These are phyloP conservation scores for Pelmatolapia mariae DNA, from an alignment of 2,113 vertebrate species.

Conservation along the genomic window DNA sequence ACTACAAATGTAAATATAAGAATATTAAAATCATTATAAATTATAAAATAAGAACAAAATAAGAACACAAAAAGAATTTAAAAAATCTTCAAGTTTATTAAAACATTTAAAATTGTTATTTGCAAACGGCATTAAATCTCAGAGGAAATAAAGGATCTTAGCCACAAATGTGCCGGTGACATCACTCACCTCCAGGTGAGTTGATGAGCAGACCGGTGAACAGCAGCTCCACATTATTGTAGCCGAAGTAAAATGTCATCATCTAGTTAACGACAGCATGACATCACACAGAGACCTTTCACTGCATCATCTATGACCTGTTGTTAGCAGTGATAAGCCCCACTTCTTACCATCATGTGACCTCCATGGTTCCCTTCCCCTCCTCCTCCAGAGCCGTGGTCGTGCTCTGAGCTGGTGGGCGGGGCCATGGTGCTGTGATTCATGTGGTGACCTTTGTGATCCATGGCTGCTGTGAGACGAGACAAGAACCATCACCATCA, in stretches of 20 bases:
- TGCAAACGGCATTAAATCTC: neutral
- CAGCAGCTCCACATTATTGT: slow-evolving; percentile 81
- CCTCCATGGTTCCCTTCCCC: neutral
- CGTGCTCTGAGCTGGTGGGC: slow-evolving; percentile 8
- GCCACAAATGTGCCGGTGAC: neutral
- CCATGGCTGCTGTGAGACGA: neutral
- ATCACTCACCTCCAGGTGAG: slow-evolving; percentile 83
- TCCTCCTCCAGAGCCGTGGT: slow-evolving; percentile 3
- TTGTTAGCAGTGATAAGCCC: neutral
- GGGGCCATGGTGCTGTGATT: slow-evolving; percentile 12
- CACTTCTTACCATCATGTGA: slow-evolving; percentile 69
- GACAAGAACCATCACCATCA: neutral
- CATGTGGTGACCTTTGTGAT: neutral
- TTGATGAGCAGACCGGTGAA: slow-evolving; percentile 90
- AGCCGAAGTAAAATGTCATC: slow-evolving; percentile 94
- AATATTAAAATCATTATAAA: neutral
- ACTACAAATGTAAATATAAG: neutral
- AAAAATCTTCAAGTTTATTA: neutral
- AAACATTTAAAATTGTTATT: neutral
- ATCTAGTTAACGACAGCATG: slow-evolving; percentile 6
- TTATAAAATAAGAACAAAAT: neutral
- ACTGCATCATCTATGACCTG: neutral
- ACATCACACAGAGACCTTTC: neutral
- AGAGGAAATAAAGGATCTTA: neutral
- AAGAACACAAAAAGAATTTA: neutral